Base-by-base conservation (phyloP, 2,797 vertebrate species). In the Tachyglossus aculeatus region DNA sequence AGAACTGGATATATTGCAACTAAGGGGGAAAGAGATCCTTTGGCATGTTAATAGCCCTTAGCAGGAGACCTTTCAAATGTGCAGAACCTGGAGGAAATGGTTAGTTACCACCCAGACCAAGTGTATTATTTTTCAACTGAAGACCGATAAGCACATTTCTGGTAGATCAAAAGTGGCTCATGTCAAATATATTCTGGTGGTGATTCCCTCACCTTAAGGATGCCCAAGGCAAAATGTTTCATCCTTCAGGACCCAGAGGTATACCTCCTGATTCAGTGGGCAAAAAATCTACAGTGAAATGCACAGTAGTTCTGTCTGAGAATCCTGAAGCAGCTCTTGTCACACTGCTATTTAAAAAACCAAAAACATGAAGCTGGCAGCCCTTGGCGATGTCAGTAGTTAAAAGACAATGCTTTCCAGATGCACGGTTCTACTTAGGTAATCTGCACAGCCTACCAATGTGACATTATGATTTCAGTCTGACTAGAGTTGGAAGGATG, bases 161-260 rank as follows among this genome's bases (percentile, higher is more conserved):
- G 53, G 47, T 10, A 55, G 52, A 59, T 78, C 75, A 67, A 60
- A 80, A 38, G 55, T 48, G 6, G 32, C 1, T 16, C 56, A 22
- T 6, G 16, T 48, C 18, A 33, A 15, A 0, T 64, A 57, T 43
- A 33, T 71, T 47, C 41, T 45, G 27, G 21, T 56, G 1, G 62
- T 48, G 43, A 25, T 55, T 78, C 54, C 77, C 47, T 83, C 48
- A 62, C 47, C 74, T 62, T 43, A 64, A 74, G 78, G 67, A 56
- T 9, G 56, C 71, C 57, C 56, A 75, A 61, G 61, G 71, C 41
- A 19, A 8, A 33, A 5, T 75, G 80, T 85, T 77, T 85, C 44
- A 54, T 71, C 21, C 29, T 68, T 13, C 36, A 53, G 2, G 54
- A 37, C 3, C 1, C 33, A n/a, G 31, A 68, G 9, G 32, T 4